Evolutionary conservation across 1,140 invertebrate species (phyloP), one percentile per base, ranked within the genome.

Genomic region (Caenorhabditis tropicalis): DNA sequence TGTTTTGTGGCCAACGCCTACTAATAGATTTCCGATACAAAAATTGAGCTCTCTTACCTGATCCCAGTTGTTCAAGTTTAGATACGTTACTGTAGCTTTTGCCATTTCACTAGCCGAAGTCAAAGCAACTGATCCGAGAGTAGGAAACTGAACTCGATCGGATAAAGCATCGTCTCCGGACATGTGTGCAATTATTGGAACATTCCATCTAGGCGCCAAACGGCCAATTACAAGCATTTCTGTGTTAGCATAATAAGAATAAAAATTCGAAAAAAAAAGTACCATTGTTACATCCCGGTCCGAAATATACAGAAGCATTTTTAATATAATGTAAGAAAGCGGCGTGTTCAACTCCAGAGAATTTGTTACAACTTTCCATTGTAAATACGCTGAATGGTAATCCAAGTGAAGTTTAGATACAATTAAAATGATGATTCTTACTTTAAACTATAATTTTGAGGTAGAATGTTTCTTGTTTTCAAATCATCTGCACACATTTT

Each of bases 101-200:
- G 90, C 90, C 90, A 91, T 91, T 87, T 91, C 90, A 39, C 87
- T 89, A 21, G 90, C 90, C 12, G 90, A 91, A 0, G 90, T 91
- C n/a, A 91, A 53, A 12, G 90, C 90, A 3, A 91, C 90, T 4
- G 90, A 91, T 4, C 89, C 90, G n/a, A 91, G 87, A n/a, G 90
- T 90, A 24, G 90, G 88, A 74, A 91, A 91, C n/a, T 91, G 84
- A 24, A 60, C 33, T 27, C 90, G 87, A 81, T 91, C 90, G 12
- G 87, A 85, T 6, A 91, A 88, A 7, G 85, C 88, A 79, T 91
- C 90, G 58, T 91, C 90, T 51, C 90, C 90, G 51, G 90, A 91
- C 87, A 91, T 85, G 56, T 91, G 90, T 15, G 90, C 90, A 58
- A 91, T 91, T 53, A 91, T 91, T 16, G 90, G 90, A 12, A 91